A percentile compares a stretch with the other conserved stretches of the same genome.
Conservation (phyloP, 2,113 vertebrate genomes). For the Nycticebus coucang region DNA sequence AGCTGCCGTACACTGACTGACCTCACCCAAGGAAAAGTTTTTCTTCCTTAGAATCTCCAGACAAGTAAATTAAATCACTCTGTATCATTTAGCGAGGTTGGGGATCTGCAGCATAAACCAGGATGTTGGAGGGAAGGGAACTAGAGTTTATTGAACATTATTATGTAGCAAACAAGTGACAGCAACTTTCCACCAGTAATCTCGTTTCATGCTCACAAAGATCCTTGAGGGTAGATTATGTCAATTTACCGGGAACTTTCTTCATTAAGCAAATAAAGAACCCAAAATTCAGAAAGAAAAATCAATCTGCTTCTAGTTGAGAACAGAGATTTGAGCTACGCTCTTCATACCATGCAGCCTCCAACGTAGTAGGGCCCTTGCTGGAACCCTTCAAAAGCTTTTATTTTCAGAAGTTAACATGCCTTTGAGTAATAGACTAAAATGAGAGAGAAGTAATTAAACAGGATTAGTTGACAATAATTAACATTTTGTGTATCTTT, state of each 20-base stretch:
- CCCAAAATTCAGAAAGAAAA: neutral
- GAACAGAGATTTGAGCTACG: neutral
- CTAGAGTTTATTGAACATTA: neutral
- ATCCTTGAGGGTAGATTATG: neutral
- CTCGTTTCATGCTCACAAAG: neutral
- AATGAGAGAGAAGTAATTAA: neutral
- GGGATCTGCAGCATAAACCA: neutral
- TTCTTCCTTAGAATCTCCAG: constrained; percentile 8
- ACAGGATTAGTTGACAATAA: neutral
- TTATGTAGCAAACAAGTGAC: neutral
- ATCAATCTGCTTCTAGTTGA: neutral
- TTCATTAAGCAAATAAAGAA: neutral
- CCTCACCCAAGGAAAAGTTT: constrained; percentile 6
- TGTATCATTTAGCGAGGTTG: neutral
- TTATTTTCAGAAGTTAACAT: neutral
- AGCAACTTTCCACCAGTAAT: neutral
- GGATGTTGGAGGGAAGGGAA: neutral
- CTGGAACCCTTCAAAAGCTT: neutral
- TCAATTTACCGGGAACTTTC: neutral
- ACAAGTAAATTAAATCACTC: neutral
- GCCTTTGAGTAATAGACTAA: neutral
- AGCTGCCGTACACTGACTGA: neutral
- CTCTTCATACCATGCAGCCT: neutral
- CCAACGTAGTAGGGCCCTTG: neutral
- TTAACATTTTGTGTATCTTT: neutral